Conservation (phyloP, 2,797 vertebrate species). For the Falco berigora region DNA sequence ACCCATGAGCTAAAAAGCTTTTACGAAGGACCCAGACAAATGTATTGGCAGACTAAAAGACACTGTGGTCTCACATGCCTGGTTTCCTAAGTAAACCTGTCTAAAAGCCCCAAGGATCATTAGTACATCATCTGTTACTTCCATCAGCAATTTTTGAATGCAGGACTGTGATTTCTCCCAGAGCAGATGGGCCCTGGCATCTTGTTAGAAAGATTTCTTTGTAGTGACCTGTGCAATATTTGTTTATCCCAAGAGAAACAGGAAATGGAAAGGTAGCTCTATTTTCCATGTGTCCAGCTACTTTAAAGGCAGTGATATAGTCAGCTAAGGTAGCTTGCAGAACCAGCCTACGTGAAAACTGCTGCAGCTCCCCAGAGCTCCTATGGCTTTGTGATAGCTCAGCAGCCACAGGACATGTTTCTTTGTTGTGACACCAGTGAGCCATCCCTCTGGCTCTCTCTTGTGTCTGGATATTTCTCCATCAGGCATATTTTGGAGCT, state of each 20-base stretch:
- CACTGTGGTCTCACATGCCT: conserved; percentile 15
- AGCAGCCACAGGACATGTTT: background rate
- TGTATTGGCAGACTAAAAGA: background rate
- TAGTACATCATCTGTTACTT: conserved; percentile 37
- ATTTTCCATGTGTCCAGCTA: background rate
- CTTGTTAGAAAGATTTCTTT: conserved; percentile 24
- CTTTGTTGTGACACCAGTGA: background rate
- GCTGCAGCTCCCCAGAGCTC: background rate
- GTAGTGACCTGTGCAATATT: background rate
- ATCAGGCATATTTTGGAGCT: background rate
- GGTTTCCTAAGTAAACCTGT: conserved; percentile 42
- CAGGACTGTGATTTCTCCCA: conserved; percentile 8
- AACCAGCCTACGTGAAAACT: background rate
- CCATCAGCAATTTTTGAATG: conserved; percentile 33
- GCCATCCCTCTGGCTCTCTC: background rate
- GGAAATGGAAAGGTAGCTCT: background rate
- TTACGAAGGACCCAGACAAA: background rate
- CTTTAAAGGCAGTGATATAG: background rate
- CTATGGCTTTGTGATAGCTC: background rate
- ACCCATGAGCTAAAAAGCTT: background rate
- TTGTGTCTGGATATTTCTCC: background rate
- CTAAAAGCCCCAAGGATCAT: conserved; percentile 12
- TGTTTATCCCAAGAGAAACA: background rate
- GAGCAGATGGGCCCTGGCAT: conserved; percentile 15
- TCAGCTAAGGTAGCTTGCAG: background rate